Percentiles rank a stretch among this genome's conserved stretches.
phyloP scores from a whole-genome alignment of 2,113 vertebrate species.

The Saguinus midas region DNA sequence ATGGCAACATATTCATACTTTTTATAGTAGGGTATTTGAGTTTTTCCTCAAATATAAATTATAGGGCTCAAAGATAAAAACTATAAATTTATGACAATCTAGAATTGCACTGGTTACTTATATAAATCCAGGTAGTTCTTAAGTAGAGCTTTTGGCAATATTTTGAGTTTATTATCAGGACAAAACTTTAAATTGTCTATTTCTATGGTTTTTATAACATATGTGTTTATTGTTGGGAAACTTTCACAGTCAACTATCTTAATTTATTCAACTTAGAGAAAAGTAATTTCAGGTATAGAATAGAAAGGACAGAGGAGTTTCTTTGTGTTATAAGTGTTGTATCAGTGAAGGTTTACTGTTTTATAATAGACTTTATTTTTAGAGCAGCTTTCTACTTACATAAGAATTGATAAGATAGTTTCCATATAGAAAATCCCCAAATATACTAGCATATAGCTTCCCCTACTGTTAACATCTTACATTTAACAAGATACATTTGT shows the following conservation, averaged over 20 bases:
- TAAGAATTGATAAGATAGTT: background rate
- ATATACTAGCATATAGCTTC: background rate
- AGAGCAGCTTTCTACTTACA: background rate
- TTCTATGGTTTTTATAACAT: background rate
- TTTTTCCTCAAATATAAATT: background rate
- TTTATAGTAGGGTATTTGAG: background rate
- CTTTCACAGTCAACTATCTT: background rate
- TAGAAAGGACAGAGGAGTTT: background rate
- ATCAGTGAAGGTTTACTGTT: background rate
- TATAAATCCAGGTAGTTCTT: background rate
- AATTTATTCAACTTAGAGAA: background rate
- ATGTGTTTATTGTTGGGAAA: background rate
- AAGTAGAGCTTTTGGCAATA: background rate
- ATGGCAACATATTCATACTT: background rate
- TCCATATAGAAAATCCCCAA: background rate
- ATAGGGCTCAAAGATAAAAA: background rate
- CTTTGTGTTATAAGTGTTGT: background rate
- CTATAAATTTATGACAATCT: background rate
- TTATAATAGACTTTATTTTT: background rate
- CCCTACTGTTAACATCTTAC: background rate
- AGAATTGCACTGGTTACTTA: background rate
- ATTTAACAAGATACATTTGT: background rate
- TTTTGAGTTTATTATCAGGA: background rate
- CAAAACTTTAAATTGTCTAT: background rate
- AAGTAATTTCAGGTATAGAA: background rate